These are phyloP conservation scores for Trichoplax adhaerens DNA, from an alignment of 37 sponge, comb jelly and placozoan species.

Conservation along the genomic window DNA sequence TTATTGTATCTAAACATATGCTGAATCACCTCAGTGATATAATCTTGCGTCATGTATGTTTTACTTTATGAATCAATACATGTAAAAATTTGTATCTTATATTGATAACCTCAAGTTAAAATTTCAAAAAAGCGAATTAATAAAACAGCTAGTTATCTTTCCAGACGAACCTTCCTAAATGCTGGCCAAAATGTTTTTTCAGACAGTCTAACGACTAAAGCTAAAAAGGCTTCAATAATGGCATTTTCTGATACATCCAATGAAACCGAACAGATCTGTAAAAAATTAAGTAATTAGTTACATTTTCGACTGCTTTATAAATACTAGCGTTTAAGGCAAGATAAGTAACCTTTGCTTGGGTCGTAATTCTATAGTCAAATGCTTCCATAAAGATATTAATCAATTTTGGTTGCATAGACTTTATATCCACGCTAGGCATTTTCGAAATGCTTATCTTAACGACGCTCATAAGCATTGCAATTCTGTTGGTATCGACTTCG, in stretches of 20 bases:
- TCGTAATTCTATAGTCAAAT: conserved; percentile 30
- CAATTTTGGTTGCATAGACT: conserved; percentile 6
- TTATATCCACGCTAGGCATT: conserved; percentile 29
- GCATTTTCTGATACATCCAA: conserved; percentile 27
- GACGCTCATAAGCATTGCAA: conserved; percentile 27
- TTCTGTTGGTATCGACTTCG: no score
- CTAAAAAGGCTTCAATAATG: conserved; percentile 17
- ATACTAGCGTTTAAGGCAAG: no score
- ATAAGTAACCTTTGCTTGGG: no score
- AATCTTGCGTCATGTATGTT: no score
- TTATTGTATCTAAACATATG: not conserved
- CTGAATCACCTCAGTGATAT: not conserved
- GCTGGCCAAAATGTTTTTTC: conserved; percentile 56
- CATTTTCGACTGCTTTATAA: not conserved
- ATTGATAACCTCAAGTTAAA: no score
- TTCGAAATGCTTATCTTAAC: conserved; percentile 7
- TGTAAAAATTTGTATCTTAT: no score
- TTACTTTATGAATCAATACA: no score
- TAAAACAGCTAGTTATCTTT: no score
- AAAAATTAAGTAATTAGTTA: not conserved
- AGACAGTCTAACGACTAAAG: conserved; percentile 56
- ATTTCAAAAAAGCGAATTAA: no score
- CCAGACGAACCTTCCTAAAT: conserved; percentile 31
- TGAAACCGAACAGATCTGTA: not conserved
- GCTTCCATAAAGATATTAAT: conserved; percentile 16